Evolutionary conservation across 2,797 vertebrate species (phyloP).

Genomic region (Sphaeramia orbicularis): DNA sequence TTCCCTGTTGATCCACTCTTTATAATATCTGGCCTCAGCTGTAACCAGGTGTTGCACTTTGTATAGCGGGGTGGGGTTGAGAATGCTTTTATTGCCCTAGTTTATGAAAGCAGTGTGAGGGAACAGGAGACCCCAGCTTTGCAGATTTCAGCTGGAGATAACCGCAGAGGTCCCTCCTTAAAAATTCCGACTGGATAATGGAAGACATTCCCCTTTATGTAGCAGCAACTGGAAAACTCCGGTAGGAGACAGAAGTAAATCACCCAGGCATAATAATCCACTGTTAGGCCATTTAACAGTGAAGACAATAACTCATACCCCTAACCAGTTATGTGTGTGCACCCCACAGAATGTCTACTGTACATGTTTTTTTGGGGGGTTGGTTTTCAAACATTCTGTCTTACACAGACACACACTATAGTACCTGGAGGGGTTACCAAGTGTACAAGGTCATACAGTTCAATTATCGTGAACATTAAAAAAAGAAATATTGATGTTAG

Average conservation of each 20-base stretch:
- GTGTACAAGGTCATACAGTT: conserved; percentile 33
- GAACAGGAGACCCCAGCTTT: conserved; percentile 71
- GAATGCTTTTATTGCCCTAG: conserved; percentile 79
- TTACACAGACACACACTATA: conserved; percentile 18
- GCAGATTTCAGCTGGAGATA: conserved; percentile 78
- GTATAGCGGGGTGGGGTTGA: conserved; percentile 67
- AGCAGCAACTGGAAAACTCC: conserved; percentile 44
- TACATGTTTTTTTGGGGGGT: conserved; percentile 28
- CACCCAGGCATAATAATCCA: conserved; percentile 63
- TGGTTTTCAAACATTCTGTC: conserved; percentile 34
- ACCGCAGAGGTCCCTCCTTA: conserved; percentile 64
- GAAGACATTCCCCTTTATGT: conserved; percentile 67
- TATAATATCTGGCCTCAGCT: conserved; percentile 56
- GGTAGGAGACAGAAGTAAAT: conserved; percentile 58
- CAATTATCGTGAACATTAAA: conserved; percentile 24
- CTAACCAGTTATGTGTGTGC: conserved; percentile 28
- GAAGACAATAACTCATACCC: conserved; percentile 46
- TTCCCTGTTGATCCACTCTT: conserved; percentile 55
- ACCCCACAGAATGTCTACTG: conserved; percentile 18
- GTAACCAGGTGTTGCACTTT: conserved; percentile 70
- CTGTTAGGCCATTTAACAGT: conserved; percentile 52
- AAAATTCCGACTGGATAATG: conserved; percentile 77
- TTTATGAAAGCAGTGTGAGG: conserved; percentile 76
- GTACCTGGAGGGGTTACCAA: conserved; percentile 19
- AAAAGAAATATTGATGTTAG: conserved; percentile 26